Evolutionary conservation across 2,113 vertebrate species (phyloP), one percentile per base, ranked within the genome.

Genomic region (Mormoops blainvillei): DNA sequence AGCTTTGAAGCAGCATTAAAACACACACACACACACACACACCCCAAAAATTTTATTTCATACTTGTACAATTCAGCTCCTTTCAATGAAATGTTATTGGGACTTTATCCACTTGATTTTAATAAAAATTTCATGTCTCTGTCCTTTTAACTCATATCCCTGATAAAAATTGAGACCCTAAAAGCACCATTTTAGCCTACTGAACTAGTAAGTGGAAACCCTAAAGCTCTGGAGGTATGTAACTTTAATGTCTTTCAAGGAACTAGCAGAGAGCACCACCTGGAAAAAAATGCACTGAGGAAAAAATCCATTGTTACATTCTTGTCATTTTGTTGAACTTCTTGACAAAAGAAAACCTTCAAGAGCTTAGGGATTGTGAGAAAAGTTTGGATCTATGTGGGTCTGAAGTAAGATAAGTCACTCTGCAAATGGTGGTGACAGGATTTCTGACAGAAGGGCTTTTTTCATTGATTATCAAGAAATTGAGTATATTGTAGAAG

Each of bases 241-340:
- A 26, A 12, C 14, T 48, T 33, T 71, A 93, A 96, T 50, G 63
- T 87, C 94, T 97, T 98, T 97, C 80, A 97, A 95, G 74, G 48
- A 97, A 54, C 65, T 94, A 94, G 94, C 77, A 96, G 68, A 91
- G 63, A 85, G 26, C 7, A 24, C 38, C n/a, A 48, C 20, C 43
- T 80, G 56, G 43, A 95, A 85, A 78, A 92, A 78, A 92, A 94
- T 2, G 15, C 19, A 81, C 31, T 8, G 2, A 89, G 33, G 22
- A 65, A 76, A 77, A 96, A 87, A 22, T 67, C 22, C 12, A 41
- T 3, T 36, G 33, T 65, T 54, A 77, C 38, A 74, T 43, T 56
- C 7, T 89, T 63, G 36, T 8, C 43, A 52, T 74, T 71, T 74
- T 43, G 38, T 26, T 94, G 7, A 68, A 74, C 68, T 93, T 61